Base-by-base conservation (phyloP, 1,140 invertebrate species). In the Leptinotarsa undecemlineata region DNA sequence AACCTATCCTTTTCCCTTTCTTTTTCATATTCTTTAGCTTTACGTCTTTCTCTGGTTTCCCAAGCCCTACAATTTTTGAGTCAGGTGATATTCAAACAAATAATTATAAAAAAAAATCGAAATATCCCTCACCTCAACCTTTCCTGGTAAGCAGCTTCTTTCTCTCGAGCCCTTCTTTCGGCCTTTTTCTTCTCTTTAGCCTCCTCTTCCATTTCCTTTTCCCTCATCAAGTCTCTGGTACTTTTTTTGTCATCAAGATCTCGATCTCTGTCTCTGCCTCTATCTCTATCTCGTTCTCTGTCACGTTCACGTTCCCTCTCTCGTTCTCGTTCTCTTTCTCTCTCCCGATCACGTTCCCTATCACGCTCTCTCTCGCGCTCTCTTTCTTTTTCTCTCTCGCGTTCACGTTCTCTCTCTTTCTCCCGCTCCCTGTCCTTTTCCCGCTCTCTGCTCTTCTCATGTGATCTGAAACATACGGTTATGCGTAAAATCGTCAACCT, bases 131-230 rank as follows among this genome's bases (percentile, higher is more conserved):
- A 76, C 80, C 81, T 82, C 14, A 88, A 87, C 81, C 91, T 87
- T 86, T 96, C 94, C 86, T 98, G 95, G 87, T 98, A 98, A 17
- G 95, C 93, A 15, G 92, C 92, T 87, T 98, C 96, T 85, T 98
- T 98, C 84, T 98, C 96, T 21, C 96, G 85, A 0, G 96, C 92
- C 86, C 95, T 92, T 84, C 96, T 92, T 82, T 98, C 96, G 20
- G 93, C 87, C 81, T 96, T 93, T 82, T 96, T 95, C 82, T 94
- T 91, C 82, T 98, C 96, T 72, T 95, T 92, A 3, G 91, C 88
- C 84, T 99, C 96, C 84, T 97, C 96, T 84, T 98, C 95, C 78
- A 96, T 90, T 85, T 96, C 94, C 84, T 95, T 91, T 83, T 95
- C 94, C 67, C 92, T 87, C 23, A 91, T 86, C 72, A 90, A 86